Conservation (phyloP, 1,140 invertebrate genomes). For the Drosophila gunungcola region DNA sequence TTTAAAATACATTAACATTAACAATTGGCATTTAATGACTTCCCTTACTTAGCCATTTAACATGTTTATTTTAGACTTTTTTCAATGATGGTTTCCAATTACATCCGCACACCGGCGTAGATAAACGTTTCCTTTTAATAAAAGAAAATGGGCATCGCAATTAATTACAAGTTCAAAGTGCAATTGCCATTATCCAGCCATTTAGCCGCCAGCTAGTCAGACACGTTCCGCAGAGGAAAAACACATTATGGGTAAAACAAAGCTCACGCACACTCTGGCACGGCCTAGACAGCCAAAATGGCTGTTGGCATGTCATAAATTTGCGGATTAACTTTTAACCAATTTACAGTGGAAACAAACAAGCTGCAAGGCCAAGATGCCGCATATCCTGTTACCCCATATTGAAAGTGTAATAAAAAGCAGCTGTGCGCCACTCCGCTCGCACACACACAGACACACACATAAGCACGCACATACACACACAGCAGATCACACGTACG, state of each 20-base stretch:
- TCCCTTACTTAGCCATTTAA: background rate
- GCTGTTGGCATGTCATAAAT: constrained; percentile 82
- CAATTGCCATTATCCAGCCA: constrained; percentile 76
- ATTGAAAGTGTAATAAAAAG: constrained; percentile 81
- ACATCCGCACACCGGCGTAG: background rate
- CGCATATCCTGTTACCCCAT: constrained; percentile 68
- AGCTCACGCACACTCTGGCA: constrained; percentile 30
- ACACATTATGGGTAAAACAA: constrained; percentile 5
- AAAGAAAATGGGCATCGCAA: constrained; percentile 36
- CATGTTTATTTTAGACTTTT: too few relatives aligned
- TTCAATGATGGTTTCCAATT: background rate
- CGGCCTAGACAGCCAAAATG: constrained; percentile 49
- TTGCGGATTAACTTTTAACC: constrained; percentile 82
- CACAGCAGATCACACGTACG: constrained; percentile 15
- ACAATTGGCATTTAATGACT: too few relatives aligned
- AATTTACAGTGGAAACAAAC: constrained; percentile 76
- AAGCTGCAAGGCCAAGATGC: constrained; percentile 49
- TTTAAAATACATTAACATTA: too few relatives aligned
- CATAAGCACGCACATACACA: constrained; percentile 11
- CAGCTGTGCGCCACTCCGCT: constrained; percentile 54
- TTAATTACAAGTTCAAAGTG: constrained; percentile 75
- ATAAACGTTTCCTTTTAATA: constrained; percentile 17
- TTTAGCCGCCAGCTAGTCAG: constrained; percentile 64
- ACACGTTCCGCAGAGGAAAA: constrained; percentile 43
- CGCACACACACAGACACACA: constrained; percentile 20